Evolutionary conservation across 2,797 vertebrate species (phyloP).

Genomic region (Columba guinea): DNA sequence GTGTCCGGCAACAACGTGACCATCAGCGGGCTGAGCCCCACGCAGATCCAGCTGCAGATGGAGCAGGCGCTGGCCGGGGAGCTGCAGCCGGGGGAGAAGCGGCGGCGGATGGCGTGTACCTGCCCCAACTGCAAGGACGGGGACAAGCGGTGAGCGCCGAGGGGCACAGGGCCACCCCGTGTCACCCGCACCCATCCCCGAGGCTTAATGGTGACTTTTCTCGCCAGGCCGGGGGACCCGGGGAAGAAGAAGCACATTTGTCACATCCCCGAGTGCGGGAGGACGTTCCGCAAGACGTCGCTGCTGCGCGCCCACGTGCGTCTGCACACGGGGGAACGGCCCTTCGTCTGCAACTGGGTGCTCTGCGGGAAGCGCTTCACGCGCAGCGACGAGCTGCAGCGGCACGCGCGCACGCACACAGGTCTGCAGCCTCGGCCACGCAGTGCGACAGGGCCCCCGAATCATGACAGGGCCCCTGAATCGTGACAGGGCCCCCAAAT

Average conservation of each 20-base stretch:
- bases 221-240: conserved; percentile 86
- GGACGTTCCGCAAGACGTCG: conserved; percentile 95
- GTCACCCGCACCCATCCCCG: too few relatives aligned
- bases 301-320: conserved; percentile 93
- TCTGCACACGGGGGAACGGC: conserved; percentile 93
- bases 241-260: conserved; percentile 98
- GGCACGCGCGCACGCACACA: conserved; percentile 95
- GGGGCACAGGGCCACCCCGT: accelerated
- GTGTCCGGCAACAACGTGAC: conserved; percentile 91
- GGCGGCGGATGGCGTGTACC: conserved; percentile 95
- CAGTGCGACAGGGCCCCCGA: too few relatives aligned
- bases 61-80: conserved; percentile 92
- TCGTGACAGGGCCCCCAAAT: too few relatives aligned
- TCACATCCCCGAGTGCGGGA: conserved; percentile 93
- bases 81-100: conserved; percentile 90
- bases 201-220: neutral
- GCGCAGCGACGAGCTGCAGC: conserved; percentile 93
- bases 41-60: conserved; percentile 89
- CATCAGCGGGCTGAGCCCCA: conserved; percentile 84
- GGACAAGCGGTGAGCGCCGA: conserved; percentile 85
- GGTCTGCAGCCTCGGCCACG: conserved; percentile 71
- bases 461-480: too few relatives aligned
- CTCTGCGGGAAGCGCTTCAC: conserved; percentile 97
- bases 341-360: conserved; percentile 97
- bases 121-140: conserved; percentile 98